These are phyloP conservation scores for Drosophila nebulosa DNA, from an alignment of 1,140 invertebrate genomes.

Conservation along the genomic window DNA sequence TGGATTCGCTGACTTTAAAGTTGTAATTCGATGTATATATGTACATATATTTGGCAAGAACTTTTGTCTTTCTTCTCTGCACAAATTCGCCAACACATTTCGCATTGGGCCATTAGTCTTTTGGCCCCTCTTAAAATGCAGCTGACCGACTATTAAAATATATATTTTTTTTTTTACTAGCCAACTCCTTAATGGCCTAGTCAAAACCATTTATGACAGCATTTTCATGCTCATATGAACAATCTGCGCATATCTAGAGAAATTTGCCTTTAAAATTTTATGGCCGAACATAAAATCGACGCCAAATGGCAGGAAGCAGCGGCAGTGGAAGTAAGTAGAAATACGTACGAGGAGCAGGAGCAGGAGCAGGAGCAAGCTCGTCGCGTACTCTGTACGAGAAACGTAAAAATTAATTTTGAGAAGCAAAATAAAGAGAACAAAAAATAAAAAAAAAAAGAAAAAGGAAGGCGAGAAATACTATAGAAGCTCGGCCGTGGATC, in stretches of 20 bases:
- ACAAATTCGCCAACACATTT: not conserved
- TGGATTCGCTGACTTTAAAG: no score
- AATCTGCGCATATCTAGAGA: conserved; percentile 33
- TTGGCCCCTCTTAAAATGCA: conserved; percentile 2
- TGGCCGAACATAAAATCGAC: conserved; percentile 52
- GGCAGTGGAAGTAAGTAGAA: not conserved
- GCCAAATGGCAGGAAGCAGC: conserved; percentile 15
- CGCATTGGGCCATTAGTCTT: not conserved
- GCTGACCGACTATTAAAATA: conserved; percentile 9
- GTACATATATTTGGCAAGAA: no score
- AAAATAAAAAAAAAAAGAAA: conserved; percentile 6
- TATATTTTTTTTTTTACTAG: conserved; percentile 5
- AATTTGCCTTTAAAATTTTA: conserved; percentile 52
- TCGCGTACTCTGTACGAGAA: not conserved
- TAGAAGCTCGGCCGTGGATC: not conserved
- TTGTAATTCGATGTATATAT: no score
- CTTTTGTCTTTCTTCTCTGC: not conserved
- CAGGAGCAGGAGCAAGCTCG: no score
- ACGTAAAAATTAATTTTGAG: conserved; percentile 38
- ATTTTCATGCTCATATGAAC: conserved; percentile 48
- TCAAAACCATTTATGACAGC: conserved; percentile 34
- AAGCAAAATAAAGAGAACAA: not conserved
- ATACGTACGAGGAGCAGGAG: not conserved
- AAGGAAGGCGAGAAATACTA: not conserved
- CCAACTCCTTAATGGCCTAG: conserved; percentile 15